Percentiles rank a stretch among this genome's conserved stretches.
These are phyloP conservation scores for Ophraella communa DNA, from an alignment of 2,888 invertebrate genomes.

Conservation along the genomic window DNA sequence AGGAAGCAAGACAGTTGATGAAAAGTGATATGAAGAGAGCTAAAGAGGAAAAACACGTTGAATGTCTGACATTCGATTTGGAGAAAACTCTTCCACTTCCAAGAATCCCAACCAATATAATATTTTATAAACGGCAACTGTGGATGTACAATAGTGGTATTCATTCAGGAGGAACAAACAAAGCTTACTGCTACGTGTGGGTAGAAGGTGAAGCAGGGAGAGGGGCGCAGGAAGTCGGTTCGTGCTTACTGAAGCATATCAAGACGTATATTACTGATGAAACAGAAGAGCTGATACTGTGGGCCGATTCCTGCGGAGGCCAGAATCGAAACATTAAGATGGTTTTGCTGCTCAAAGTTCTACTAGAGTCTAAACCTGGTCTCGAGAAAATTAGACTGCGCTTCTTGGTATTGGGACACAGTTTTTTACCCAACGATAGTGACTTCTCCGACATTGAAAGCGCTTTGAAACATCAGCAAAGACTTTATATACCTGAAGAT, in stretches of 20 bases:
- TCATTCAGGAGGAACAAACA: constrained; percentile 30
- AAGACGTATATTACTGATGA: not conserved
- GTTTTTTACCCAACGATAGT: constrained; percentile 39
- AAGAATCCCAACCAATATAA: constrained; percentile 40
- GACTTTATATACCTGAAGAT: constrained; percentile 34
- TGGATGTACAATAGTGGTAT: constrained; percentile 45
- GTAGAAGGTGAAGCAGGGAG: constrained; percentile 42
- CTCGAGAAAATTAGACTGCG: not conserved
- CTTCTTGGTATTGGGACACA: not conserved
- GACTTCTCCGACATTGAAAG: constrained; percentile 27
- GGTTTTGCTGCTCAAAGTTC: not conserved
- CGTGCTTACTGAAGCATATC: constrained; percentile 27
- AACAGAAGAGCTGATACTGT: not conserved
- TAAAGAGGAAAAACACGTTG: not conserved
- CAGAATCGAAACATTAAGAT: constrained; percentile 1
- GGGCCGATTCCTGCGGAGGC: not conserved
- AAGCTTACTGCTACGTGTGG: constrained; percentile 39
- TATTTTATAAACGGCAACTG: constrained; percentile 47
- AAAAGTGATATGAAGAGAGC: not conserved
- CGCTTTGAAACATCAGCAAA: constrained; percentile 38
- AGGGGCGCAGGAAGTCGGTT: constrained; percentile 42
- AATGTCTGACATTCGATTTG: constrained; percentile 34
- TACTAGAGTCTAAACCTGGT: too few species aligned
- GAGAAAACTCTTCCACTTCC: constrained; percentile 40
- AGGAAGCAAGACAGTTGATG: not conserved